Evolutionary conservation across 2,888 invertebrate species (phyloP).

Genomic region (Diadegma fenestrale): DNA sequence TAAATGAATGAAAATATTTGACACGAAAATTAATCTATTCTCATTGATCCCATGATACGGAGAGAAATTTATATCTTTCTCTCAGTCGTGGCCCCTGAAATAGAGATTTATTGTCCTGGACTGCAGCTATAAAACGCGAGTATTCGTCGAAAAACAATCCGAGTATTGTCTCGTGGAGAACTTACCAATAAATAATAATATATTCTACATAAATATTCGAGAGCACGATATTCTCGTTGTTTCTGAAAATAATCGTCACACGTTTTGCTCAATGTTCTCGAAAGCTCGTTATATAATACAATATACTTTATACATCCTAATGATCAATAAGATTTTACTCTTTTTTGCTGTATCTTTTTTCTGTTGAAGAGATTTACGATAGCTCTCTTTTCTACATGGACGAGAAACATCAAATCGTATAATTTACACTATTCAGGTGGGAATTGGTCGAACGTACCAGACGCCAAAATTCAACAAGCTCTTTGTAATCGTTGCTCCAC

Average conservation of each 20-base stretch:
- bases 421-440: constrained; percentile 19
- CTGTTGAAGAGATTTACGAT: neutral
- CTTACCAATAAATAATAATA: constrained; percentile 25
- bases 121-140: constrained; percentile 39
- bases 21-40: neutral
- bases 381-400: neutral
- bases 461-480: constrained; percentile 17
- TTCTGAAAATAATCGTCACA: neutral
- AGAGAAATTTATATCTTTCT: constrained; percentile 9
- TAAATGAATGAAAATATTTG: neutral
- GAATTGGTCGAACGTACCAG: neutral
- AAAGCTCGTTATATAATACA: neutral
- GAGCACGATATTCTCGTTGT: neutral
- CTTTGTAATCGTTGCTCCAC: neutral
- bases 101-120: constrained; percentile 53
- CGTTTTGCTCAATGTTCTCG: neutral
- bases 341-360: constrained; percentile 5
- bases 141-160: constrained; percentile 11
- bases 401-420: constrained; percentile 6
- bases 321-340: neutral
- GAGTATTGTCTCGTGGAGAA: neutral
- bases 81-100: constrained; percentile 18
- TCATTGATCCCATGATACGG: constrained; percentile 35
- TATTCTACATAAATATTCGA: constrained; percentile 11
- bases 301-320: constrained; percentile 9